Evolutionary conservation across 2,888 invertebrate species (phyloP).

Genomic region (Pachymerium ferrugineum): DNA sequence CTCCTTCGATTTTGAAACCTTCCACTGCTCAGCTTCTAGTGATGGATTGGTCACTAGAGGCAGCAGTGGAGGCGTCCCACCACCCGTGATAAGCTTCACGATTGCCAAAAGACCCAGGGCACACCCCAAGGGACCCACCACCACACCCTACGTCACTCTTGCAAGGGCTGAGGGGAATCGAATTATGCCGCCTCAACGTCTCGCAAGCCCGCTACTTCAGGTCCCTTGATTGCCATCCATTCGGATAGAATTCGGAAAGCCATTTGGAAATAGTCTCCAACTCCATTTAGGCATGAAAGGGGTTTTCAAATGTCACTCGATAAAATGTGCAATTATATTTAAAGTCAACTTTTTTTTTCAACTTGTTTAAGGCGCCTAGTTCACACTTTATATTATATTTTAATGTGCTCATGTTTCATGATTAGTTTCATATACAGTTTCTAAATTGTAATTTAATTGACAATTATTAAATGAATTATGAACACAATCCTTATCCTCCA

Average conservation of each 20-base stretch:
- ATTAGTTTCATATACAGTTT: background rate
- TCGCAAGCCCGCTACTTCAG: slow-evolving; percentile 22
- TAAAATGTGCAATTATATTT: slow-evolving; percentile 23
- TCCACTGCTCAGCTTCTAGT: slow-evolving; percentile 18
- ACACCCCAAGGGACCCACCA: slow-evolving; percentile 23
- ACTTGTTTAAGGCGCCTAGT: background rate
- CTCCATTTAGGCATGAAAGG: slow-evolving; percentile 17
- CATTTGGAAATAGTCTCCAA: slow-evolving; percentile 14
- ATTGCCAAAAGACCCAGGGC: slow-evolving; percentile 27
- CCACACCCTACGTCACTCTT: slow-evolving; percentile 18
- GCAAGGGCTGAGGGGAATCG: slow-evolving; percentile 16
- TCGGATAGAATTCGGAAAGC: slow-evolving; percentile 27
- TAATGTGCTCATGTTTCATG: background rate
- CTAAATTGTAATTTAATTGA: too few relatives aligned
- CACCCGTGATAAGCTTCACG: slow-evolving; percentile 27
- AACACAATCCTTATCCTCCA: too few relatives aligned
- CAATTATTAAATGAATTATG: too few relatives aligned
- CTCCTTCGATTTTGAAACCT: background rate
- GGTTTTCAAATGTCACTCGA: slow-evolving; percentile 22
- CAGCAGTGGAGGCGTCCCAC: slow-evolving; percentile 15
- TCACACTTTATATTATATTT: background rate
- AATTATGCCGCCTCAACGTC: slow-evolving; percentile 27
- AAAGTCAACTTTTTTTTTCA: background rate
- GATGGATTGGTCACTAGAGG: slow-evolving; percentile 25
- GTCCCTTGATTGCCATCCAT: slow-evolving; percentile 25